Conservation (phyloP, 2,113 vertebrate species). For the Cettia cetti region DNA sequence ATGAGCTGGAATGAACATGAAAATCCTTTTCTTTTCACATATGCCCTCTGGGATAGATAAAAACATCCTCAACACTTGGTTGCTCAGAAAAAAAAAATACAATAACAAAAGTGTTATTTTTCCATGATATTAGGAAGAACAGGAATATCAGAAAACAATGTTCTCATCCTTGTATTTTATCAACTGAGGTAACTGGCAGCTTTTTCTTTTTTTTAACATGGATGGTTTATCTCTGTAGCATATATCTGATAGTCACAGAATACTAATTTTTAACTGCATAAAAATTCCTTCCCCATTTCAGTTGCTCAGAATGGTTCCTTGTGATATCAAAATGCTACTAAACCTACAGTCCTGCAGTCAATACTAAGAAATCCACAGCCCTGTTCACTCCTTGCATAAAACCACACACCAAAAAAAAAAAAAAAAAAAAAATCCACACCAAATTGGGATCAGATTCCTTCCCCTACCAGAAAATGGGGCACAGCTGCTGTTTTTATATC, state of each 20-base stretch:
- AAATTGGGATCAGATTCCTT: constrained; percentile 6
- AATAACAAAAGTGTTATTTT: constrained; percentile 8
- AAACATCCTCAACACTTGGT: not conserved
- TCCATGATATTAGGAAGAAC: not conserved
- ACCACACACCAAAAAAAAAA: not conserved
- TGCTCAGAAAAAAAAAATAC: not conserved
- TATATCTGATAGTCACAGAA: not conserved
- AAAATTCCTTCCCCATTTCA: not conserved
- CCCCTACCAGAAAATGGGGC: not conserved
- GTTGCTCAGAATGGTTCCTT: not conserved
- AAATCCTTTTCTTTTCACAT: constrained; percentile 51
- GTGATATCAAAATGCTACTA: not conserved
- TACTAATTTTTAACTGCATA: not conserved
- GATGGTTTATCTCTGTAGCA: not conserved
- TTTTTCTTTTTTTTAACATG: not conserved
- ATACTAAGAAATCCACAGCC: not conserved
- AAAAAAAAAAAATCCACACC: not conserved
- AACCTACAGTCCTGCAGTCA: not conserved
- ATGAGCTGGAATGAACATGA: constrained; percentile 50
- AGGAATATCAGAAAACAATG: not conserved
- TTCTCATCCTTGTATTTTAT: not conserved
- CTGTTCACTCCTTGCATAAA: not conserved
- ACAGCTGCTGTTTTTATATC: not conserved
- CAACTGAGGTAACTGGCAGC: not conserved
- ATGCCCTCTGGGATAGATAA: constrained; percentile 38